These are phyloP conservation scores for Apamea anceps DNA, from an alignment of 2,888 invertebrate species.

Conservation along the genomic window DNA sequence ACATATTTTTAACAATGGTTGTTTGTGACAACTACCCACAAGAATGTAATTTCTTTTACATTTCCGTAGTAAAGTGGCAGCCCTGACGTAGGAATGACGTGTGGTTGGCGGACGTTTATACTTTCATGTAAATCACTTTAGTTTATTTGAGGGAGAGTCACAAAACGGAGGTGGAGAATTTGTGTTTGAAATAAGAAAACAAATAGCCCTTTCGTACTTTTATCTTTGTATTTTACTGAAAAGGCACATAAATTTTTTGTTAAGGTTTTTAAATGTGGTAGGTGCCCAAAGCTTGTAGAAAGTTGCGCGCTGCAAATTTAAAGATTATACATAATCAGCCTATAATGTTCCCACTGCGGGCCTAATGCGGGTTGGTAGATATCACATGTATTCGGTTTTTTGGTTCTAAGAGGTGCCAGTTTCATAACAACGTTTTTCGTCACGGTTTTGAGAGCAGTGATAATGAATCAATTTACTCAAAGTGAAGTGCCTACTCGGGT, in stretches of 20 bases:
- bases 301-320: neutral
- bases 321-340: too few relatives aligned
- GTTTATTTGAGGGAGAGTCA: constrained; percentile 22
- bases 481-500: too few relatives aligned
- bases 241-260: neutral
- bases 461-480: too few relatives aligned
- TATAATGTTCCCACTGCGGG: too few relatives aligned
- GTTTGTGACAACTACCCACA: constrained; percentile 38
- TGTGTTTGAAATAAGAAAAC: neutral
- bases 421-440: too few relatives aligned
- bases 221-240: neutral
- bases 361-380: too few relatives aligned
- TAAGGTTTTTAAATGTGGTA: neutral
- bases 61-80: constrained; percentile 22
- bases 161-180: neutral
- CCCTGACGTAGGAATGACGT: constrained; percentile 38
- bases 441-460: too few relatives aligned
- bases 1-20: constrained; percentile 16
- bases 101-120: constrained; percentile 34
- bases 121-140: constrained; percentile 45
- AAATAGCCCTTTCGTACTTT: neutral
- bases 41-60: constrained; percentile 29
- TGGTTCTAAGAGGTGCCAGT: too few relatives aligned
- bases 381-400: too few relatives aligned
- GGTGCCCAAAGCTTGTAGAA: neutral